phyloP scores from a whole-genome alignment of 2,888 invertebrate species.

The Microctonus aethiopoides region DNA sequence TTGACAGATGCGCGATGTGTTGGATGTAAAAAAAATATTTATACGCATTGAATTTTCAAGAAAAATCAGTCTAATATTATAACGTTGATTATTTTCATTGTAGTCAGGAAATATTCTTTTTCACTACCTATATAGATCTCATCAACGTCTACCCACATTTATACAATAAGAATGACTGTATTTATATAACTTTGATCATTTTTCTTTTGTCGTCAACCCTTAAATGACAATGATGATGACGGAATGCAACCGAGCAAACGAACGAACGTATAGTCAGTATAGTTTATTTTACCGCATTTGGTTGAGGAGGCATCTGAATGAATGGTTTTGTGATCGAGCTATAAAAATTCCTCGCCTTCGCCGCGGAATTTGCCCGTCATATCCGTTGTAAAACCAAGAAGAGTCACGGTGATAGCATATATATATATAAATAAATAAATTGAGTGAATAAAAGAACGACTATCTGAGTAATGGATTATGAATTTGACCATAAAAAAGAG shows the following conservation, averaged over 20 bases:
- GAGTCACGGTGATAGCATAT: too few relatives aligned
- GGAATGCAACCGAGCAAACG: background rate
- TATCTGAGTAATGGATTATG: background rate
- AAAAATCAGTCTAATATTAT: too few relatives aligned
- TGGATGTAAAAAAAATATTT: too few relatives aligned
- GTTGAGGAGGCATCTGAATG: constrained; percentile 15
- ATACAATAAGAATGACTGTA: background rate
- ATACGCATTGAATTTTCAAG: too few relatives aligned
- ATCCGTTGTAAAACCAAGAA: constrained; percentile 31
- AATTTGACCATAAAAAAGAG: background rate
- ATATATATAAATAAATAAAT: background rate
- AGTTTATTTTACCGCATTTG: constrained; percentile 25
- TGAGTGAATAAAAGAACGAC: background rate
- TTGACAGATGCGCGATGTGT: too few relatives aligned
- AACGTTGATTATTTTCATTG: too few relatives aligned
- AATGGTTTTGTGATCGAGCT: constrained; percentile 26
- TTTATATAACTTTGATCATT: background rate
- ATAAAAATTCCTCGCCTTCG: constrained; percentile 38
- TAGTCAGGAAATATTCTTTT: background rate
- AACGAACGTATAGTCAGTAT: constrained; percentile 3
- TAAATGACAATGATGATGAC: constrained; percentile 4
- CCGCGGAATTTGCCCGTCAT: constrained; percentile 38
- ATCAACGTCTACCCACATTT: background rate
- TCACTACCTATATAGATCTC: background rate
- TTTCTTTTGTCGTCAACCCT: background rate